These are phyloP conservation scores for Eulithis prunata DNA, from an alignment of 2,888 invertebrate species.

Conservation along the genomic window DNA sequence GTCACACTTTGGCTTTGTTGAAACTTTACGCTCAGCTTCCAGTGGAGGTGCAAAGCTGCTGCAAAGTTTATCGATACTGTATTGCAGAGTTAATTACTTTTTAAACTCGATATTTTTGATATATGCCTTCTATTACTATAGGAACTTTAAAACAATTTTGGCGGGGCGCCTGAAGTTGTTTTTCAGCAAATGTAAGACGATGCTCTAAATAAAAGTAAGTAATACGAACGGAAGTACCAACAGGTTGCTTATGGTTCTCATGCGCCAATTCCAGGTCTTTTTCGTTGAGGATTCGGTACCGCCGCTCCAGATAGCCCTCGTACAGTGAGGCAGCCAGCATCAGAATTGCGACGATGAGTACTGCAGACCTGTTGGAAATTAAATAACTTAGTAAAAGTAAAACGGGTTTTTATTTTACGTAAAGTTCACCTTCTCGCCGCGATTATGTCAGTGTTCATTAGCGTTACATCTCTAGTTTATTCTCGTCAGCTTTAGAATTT, in stretches of 20 bases:
- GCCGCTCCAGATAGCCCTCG: constrained; percentile 82
- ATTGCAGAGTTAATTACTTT: background rate
- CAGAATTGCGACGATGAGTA: constrained; percentile 75
- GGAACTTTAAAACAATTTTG: too few relatives aligned
- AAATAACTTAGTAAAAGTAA: background rate
- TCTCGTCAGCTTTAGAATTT: background rate
- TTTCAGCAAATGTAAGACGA: too few relatives aligned
- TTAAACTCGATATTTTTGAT: too few relatives aligned
- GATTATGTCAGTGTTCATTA: background rate
- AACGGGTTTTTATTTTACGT: background rate
- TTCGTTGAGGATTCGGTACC: constrained; percentile 68
- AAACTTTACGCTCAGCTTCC: constrained; percentile 8
- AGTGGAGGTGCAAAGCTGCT: background rate
- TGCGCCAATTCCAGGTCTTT: constrained; percentile 76
- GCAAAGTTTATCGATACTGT: background rate
- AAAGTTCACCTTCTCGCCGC: background rate
- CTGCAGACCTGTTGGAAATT: constrained; percentile 76
- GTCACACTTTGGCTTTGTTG: constrained; percentile 9
- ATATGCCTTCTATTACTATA: too few relatives aligned
- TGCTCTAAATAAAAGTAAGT: background rate
- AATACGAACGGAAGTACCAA: constrained; percentile 63
- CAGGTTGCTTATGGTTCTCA: constrained; percentile 75
- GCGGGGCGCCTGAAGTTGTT: too few relatives aligned
- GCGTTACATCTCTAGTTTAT: background rate
- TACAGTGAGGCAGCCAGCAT: constrained; percentile 86